Base-by-base conservation (phyloP, 1,140 invertebrate species). In the Euwallacea fornicatus region DNA sequence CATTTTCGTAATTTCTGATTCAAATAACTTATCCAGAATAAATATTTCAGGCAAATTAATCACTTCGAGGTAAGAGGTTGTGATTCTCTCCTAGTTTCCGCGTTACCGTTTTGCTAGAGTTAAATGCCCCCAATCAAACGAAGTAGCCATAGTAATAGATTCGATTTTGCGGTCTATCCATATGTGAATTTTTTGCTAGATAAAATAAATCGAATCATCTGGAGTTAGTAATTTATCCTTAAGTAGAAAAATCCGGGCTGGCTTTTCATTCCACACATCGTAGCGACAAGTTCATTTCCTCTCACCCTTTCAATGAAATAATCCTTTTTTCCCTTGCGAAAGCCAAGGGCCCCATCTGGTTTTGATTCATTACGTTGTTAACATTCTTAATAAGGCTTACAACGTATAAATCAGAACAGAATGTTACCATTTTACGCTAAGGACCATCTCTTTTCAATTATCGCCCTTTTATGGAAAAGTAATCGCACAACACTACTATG, bases 401-500 rank as follows among this genome's bases (percentile, higher is more conserved):
- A 50, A 50, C 46, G 46, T 11, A 13, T 11, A 50, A 50, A 50
- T 50, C 13, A 11, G 21, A 33, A 7, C 11, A 59, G 56, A 60
- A 59, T 46, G 66, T 67, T 43, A 47, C 56, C 58, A 33, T 66
- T 67, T 67, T 53, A 47, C 47, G 55, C 47, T 59, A 59, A 59
- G 43, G 21, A 13, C 42, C 43, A 7, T 47, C 58, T 44, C 42
- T 10, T n/a, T 67, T 56, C 66, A 67, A 67, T 67, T 67, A 67
- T 56, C 53, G 56, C 56, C 56, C 13, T 43, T 67, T 67, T 67
- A 67, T 67, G 42, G 66, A 59, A 67, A 67, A 67, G 56, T 67
- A 67, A 67, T 67, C 56, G 66, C 56, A 54, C 41, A 7, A 47
- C 50, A 66, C 47, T 13, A 53, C 64, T 66, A 21, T 43, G 8